Conservation (phyloP, 2,797 vertebrate genomes). For the Brachyalestes nurse region DNA sequence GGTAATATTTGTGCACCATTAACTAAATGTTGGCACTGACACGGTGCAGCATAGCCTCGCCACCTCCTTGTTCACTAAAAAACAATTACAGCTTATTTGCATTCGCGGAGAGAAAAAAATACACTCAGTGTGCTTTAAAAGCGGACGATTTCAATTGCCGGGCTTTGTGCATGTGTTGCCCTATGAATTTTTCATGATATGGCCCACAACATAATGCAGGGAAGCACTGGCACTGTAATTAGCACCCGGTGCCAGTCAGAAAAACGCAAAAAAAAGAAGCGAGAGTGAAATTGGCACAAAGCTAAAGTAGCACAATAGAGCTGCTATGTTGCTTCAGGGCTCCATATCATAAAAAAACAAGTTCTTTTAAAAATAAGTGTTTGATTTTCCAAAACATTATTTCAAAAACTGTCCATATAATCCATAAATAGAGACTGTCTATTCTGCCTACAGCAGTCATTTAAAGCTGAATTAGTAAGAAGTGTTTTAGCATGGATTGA, state of each 20-base stretch:
- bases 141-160: slow-evolving; percentile 30
- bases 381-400: no score
- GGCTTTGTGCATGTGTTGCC: slow-evolving; percentile 36
- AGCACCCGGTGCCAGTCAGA: slow-evolving; percentile 41
- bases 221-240: slow-evolving; percentile 31
- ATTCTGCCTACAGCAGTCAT: no score
- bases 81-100: slow-evolving; percentile 55
- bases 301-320: slow-evolving; percentile 22
- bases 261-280: background rate
- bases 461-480: no score
- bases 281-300: background rate
- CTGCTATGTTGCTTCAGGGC: no score
- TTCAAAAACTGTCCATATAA: no score
- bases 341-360: no score
- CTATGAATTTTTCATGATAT: slow-evolving; percentile 55
- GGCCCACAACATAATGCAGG: slow-evolving; percentile 18
- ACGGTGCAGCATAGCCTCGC: slow-evolving; percentile 48
- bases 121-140: slow-evolving; percentile 36
- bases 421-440: no score
- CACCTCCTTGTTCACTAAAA: slow-evolving; percentile 29
- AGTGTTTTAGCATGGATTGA: no score
- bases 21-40: slow-evolving; percentile 73
- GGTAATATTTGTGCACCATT: slow-evolving; percentile 76
- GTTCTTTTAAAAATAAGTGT: no score
- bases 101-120: slow-evolving; percentile 38